Evolutionary conservation across 2,113 vertebrate species (phyloP), one percentile per base, ranked within the genome.

Genomic region (Mohoua ochrocephala): DNA sequence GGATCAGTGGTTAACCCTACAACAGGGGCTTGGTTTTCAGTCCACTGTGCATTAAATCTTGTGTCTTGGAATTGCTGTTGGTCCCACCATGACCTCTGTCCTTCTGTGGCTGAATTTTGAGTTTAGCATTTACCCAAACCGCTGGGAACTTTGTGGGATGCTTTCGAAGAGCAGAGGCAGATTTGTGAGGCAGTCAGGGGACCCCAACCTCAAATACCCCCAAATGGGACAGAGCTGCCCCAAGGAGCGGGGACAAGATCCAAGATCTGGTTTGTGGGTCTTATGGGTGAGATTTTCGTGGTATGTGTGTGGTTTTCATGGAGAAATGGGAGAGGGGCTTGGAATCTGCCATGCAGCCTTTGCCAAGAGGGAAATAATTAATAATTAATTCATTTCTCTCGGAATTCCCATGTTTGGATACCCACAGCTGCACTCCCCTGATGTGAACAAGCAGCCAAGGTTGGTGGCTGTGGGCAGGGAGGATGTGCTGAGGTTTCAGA

Each of bases 281-380:
- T 39, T 3, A 0, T 0, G 0, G 31, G 41, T 26, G 63, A 28
- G 49, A 53, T 52, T 70, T 15, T 45, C 37, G 3, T 8, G 44
- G 35, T 0, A 0, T 16, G 6, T 9, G 3, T 13, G 13, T 44
- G 61, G 24, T 27, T 89, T 17, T 17, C 37, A 54, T 7, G 30
- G 54, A 73, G 45, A 47, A 74, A 76, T 1, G 5, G 17, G 44
- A 60, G 56, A 60, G 65, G 8, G 30, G 20, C n/a, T 47, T 41
- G 57, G 65, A 44, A 61, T 54, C 26, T 59, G 30, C 61, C 4
- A 0, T 2, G 8, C 1, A 20, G 45, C 78, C 41, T 84, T 71
- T 50, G 35, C 70, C 87, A 79, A 2, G 11, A 49, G 42, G 67
- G 26, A n/a, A n/a, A 16, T n/a, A 39, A 44, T 52, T 14, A 49